Evolutionary conservation across 1,140 invertebrate genomes (phyloP).

Genomic region (Harlomillsia oculata): DNA sequence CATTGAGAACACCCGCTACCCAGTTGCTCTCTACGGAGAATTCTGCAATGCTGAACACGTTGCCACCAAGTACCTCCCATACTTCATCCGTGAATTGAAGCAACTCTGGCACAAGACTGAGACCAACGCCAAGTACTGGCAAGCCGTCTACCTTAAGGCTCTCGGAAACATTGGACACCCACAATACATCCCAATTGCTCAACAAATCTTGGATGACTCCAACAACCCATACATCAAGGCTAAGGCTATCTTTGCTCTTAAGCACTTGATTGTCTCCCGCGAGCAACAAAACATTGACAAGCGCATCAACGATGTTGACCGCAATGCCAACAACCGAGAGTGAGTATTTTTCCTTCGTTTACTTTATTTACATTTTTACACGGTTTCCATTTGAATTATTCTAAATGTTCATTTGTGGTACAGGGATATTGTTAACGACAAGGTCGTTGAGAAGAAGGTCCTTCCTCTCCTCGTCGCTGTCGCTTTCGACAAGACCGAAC

Average conservation of each 20-base stretch:
- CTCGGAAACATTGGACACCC: constrained; percentile 36
- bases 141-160: constrained; percentile 23
- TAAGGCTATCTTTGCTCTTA: constrained; percentile 31
- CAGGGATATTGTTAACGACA: constrained; percentile 17
- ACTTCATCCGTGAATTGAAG: constrained; percentile 23
- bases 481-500: constrained; percentile 35
- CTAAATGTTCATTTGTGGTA: background rate
- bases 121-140: constrained; percentile 1
- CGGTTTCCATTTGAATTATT: no score
- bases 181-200: constrained; percentile 22
- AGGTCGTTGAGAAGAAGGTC: constrained; percentile 30
- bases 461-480: constrained; percentile 32
- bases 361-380: no score
- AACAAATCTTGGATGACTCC: constrained; percentile 31
- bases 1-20: constrained; percentile 30
- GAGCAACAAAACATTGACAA: background rate
- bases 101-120: background rate
- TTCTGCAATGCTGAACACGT: constrained; percentile 33
- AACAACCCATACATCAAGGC: constrained; percentile 17
- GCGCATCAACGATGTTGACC: constrained; percentile 8
- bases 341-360: background rate
- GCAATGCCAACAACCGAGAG: background rate
- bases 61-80: constrained; percentile 24
- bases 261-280: constrained; percentile 21
- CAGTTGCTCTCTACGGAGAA: constrained; percentile 33